Evolutionary conservation across 2,797 vertebrate genomes (phyloP).

Genomic region (Acipenser oxyrinchus): DNA sequence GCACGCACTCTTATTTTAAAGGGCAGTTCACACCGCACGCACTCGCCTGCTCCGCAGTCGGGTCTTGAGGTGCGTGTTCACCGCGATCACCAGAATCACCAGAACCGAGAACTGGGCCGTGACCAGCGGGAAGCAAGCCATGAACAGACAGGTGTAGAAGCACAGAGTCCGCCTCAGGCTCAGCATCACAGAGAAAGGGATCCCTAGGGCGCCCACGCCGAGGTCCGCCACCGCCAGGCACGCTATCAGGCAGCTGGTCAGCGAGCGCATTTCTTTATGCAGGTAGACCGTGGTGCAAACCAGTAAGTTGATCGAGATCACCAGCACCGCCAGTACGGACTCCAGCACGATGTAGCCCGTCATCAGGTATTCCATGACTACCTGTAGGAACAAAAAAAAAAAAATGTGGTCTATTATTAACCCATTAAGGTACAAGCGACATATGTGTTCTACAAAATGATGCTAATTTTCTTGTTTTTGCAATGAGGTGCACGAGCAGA

Average conservation of each 20-base stretch:
- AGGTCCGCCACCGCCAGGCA: slow-evolving; percentile 60
- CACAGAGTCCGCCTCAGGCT: slow-evolving; percentile 56
- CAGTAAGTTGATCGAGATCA: slow-evolving; percentile 24
- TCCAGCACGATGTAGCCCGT: slow-evolving; percentile 23
- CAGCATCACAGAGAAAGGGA: slow-evolving; percentile 57
- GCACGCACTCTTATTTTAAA: too few species aligned
- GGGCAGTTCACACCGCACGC: background rate
- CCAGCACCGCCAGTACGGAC: slow-evolving; percentile 16
- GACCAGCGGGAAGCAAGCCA: slow-evolving; percentile 63
- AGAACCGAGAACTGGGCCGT: slow-evolving; percentile 66
- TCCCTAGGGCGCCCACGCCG: slow-evolving; percentile 46
- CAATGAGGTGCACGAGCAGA: too few species aligned
- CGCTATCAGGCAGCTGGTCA: slow-evolving; percentile 51
- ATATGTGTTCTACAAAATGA: too few species aligned
- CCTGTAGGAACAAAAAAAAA: too few species aligned
- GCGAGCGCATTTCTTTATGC: slow-evolving; percentile 23
- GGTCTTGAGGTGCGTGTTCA: slow-evolving; percentile 56
- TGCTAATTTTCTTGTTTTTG: too few species aligned
- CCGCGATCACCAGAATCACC: slow-evolving; percentile 57
- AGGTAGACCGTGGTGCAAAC: slow-evolving; percentile 28
- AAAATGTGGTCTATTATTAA: too few species aligned
- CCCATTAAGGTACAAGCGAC: too few species aligned
- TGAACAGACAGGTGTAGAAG: slow-evolving; percentile 63
- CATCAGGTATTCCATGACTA: too few species aligned
- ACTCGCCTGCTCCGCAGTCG: slow-evolving; percentile 53